phyloP scores from a whole-genome alignment of 2,113 vertebrate genomes.

The Turdus rufiventris region DNA sequence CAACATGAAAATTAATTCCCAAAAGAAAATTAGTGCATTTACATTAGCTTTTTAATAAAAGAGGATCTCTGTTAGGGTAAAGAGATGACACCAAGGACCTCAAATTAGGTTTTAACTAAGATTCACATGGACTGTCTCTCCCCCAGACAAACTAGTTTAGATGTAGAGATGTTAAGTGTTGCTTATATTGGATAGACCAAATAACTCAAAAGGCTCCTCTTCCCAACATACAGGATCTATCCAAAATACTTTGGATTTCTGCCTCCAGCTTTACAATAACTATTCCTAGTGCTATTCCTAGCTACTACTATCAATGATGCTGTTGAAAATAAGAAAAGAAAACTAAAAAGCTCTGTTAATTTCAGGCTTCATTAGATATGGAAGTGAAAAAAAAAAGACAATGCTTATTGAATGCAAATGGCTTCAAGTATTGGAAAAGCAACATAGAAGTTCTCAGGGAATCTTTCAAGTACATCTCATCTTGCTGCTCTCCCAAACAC shows the following conservation, averaged over 20 bases:
- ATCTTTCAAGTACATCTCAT: not conserved
- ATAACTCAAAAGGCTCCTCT: not conserved
- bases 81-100: not conserved
- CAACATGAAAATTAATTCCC: not conserved
- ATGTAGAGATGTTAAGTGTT: not conserved
- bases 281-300: not conserved
- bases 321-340: not conserved
- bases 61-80: not conserved
- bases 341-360: not conserved
- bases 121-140: not conserved
- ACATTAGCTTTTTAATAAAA: not conserved
- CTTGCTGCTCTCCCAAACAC: not conserved
- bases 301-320: not conserved
- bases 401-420: not conserved
- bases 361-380: slow-evolving; percentile 17
- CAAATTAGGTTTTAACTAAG: not conserved
- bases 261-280: not conserved
- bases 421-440: not conserved
- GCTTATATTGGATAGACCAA: not conserved
- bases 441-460: not conserved
- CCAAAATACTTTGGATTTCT: not conserved
- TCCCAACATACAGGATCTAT: not conserved
- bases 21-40: not conserved
- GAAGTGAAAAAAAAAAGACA: not conserved
- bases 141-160: not conserved